Percentiles rank a stretch among this genome's conserved stretches.
These are phyloP conservation scores for Disparrhopalites patrizii DNA, from an alignment of 2,888 invertebrate species.

Conservation along the genomic window DNA sequence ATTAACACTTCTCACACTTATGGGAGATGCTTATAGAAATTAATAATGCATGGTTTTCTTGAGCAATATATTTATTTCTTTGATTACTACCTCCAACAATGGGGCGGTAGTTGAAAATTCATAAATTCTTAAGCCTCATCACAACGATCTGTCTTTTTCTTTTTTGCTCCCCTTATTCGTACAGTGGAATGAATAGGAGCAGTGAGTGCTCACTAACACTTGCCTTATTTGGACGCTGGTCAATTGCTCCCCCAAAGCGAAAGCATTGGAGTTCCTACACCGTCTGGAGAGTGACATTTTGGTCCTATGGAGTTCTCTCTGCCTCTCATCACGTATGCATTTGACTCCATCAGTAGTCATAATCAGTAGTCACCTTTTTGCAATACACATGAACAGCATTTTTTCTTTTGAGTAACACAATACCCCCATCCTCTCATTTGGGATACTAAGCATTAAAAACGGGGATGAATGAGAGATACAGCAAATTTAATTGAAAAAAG, in stretches of 20 bases:
- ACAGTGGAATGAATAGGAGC: background rate
- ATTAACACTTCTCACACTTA: background rate
- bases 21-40: background rate
- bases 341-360: too few species aligned
- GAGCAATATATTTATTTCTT: background rate
- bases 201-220: background rate
- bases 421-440: too few species aligned
- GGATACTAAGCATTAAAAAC: too few species aligned
- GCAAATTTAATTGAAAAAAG: too few species aligned
- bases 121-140: constrained; percentile 6
- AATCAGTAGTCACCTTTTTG: too few species aligned
- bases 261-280: too few species aligned
- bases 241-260: background rate
- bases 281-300: too few species aligned
- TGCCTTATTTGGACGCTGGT: background rate
- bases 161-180: background rate
- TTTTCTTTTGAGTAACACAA: too few species aligned
- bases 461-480: too few species aligned
- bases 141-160: constrained; percentile 3
- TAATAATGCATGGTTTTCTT: background rate
- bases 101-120: constrained; percentile 2
- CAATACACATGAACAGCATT: too few species aligned
- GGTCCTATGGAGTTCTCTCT: too few species aligned
- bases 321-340: background rate
- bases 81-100: too few species aligned